Evolutionary conservation across 2,797 vertebrate species (phyloP).

Genomic region (Gallinago nigripennis): DNA sequence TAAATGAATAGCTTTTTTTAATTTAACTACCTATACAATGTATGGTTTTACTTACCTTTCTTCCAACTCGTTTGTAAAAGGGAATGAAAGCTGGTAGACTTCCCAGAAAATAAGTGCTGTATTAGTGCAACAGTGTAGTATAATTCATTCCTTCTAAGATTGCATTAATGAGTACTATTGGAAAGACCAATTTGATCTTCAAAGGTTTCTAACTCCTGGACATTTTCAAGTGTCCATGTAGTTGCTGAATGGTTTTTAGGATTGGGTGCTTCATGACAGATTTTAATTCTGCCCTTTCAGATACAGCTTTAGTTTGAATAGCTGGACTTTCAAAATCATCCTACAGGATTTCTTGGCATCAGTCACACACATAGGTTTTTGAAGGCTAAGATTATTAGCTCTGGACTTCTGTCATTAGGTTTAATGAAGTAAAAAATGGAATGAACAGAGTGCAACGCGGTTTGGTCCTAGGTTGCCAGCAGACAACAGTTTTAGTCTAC

Average conservation of each 20-base stretch:
- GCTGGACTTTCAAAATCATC: neutral
- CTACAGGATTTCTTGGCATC: neutral
- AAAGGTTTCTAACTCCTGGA: neutral
- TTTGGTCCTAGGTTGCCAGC: neutral
- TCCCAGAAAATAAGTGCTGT: neutral
- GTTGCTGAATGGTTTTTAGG: neutral
- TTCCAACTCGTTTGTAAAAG: neutral
- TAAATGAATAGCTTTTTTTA: neutral
- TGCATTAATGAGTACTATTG: neutral
- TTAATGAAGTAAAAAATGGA: neutral
- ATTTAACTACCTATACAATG: neutral
- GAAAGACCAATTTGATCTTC: neutral
- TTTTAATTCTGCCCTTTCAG: neutral
- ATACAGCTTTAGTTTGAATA: neutral
- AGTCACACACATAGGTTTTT: neutral
- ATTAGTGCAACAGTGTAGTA: neutral
- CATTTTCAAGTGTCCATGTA: neutral
- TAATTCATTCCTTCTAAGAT: neutral
- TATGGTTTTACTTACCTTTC: neutral
- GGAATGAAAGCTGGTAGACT: neutral
- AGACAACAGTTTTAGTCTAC: neutral
- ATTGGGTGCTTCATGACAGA: neutral
- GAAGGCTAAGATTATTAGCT: neutral
- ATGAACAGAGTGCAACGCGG: rapidly evolving
- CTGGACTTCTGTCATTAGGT: neutral